Conservation (phyloP, 2,888 invertebrate species). For the Mythimna loreyi region DNA sequence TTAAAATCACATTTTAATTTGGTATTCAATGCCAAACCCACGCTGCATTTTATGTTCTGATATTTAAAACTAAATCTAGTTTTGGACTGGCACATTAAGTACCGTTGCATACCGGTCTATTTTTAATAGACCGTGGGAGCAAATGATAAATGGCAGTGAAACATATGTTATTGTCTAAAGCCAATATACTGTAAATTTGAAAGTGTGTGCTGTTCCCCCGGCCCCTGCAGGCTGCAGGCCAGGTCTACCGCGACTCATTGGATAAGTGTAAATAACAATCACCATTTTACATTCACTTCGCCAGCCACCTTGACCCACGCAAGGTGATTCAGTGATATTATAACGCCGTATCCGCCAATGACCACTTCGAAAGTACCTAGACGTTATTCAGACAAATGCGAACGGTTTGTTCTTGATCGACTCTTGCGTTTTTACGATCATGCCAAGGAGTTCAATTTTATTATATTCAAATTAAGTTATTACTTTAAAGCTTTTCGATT, state of each 20-base stretch:
- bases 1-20: conserved; percentile 12
- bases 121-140: conserved; percentile 41
- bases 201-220: conserved; percentile 58
- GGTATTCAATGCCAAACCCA: conserved; percentile 46
- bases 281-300: conserved; percentile 87
- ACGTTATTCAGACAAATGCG: conserved; percentile 76
- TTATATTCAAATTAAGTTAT: conserved; percentile 46
- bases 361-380: conserved; percentile 85
- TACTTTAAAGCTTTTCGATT: conserved; percentile 31
- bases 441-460: conserved; percentile 27
- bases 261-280: conserved; percentile 78
- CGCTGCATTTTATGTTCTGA: conserved; percentile 13
- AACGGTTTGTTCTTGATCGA: conserved; percentile 58
- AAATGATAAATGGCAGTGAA: conserved; percentile 39
- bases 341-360: conserved; percentile 84
- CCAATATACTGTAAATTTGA: conserved; percentile 59
- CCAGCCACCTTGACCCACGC: conserved; percentile 87
- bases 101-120: conserved; percentile 36
- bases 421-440: conserved; percentile 46
- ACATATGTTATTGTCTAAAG: conserved; percentile 40
- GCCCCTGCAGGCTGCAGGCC: conserved; percentile 41
- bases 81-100: conserved; percentile 16
- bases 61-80: conserved; percentile 46
- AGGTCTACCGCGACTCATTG: conserved; percentile 64
- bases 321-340: conserved; percentile 89